A percentile compares a stretch with the other conserved stretches of the same genome.
Evolutionary conservation across 2,797 vertebrate species (phyloP).

Genomic region (Toxotes lorentzi): DNA sequence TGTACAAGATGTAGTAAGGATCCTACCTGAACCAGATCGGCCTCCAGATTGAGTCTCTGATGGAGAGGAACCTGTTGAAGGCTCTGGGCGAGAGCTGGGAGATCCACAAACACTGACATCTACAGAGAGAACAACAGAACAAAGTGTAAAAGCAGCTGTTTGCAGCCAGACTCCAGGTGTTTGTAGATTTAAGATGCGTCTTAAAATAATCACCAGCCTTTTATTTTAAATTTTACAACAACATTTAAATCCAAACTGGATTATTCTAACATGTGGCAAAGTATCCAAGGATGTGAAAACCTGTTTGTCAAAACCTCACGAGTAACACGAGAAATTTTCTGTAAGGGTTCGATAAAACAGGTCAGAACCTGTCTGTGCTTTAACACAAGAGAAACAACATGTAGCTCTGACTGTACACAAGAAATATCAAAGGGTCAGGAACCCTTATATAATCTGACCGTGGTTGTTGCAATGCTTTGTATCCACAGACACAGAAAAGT

Average conservation of each 20-base stretch:
- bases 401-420: conserved; percentile 6
- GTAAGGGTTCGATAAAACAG: neutral
- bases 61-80: conserved; percentile 91
- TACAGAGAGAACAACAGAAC: conserved; percentile 55
- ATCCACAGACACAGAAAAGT: neutral
- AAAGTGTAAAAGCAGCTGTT: neutral
- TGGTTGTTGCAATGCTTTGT: conserved; percentile 1
- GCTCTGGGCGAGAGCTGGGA: conserved; percentile 85
- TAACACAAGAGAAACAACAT: conserved; percentile 21
- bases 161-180: neutral
- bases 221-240: neutral
- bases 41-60: conserved; percentile 89
- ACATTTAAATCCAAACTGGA: neutral
- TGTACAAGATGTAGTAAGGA: no score
- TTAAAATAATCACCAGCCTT: neutral
- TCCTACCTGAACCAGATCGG: conserved; percentile 90
- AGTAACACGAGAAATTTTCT: neutral
- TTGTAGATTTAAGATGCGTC: no score
- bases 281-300: neutral
- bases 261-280: neutral
- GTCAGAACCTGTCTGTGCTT: conserved; percentile 20
- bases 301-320: neutral
- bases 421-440: conserved; percentile 21
- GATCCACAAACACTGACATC: conserved; percentile 88
- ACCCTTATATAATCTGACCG: conserved; percentile 35